These are phyloP conservation scores for Drosophila biarmipes DNA, from an alignment of 1,140 invertebrate species.

Conservation along the genomic window DNA sequence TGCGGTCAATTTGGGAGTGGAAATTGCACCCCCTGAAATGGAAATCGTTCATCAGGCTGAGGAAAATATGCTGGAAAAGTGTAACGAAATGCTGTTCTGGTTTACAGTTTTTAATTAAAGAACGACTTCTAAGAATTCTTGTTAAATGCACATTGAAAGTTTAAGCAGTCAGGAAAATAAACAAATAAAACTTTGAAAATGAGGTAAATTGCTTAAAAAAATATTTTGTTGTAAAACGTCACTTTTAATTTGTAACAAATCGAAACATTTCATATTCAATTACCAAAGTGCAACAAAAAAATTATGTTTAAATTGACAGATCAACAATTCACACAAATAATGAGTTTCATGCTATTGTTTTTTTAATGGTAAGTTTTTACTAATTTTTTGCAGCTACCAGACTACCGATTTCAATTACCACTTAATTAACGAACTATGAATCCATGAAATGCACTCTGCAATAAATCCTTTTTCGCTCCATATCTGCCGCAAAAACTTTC, in stretches of 20 bases:
- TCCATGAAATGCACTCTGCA: background rate
- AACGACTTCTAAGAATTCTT: no score
- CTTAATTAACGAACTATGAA: slow-evolving; percentile 14
- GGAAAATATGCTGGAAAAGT: background rate
- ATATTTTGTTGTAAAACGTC: background rate
- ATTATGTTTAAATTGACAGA: background rate
- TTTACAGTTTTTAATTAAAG: background rate
- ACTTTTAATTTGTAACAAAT: background rate
- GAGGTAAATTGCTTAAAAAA: background rate
- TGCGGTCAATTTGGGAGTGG: slow-evolving; percentile 1
- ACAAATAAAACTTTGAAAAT: background rate
- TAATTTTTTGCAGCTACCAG: background rate
- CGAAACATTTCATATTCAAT: background rate
- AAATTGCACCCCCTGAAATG: background rate
- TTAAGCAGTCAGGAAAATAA: no score
- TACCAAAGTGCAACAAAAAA: background rate
- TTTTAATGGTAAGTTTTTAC: background rate
- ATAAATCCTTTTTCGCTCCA: slow-evolving; percentile 14
- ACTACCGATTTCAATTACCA: slow-evolving; percentile 9
- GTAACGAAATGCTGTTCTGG: background rate
- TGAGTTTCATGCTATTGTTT: background rate
- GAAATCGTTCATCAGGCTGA: background rate
- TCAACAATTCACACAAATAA: background rate
- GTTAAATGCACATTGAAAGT: no score
- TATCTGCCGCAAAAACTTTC: slow-evolving; percentile 12